Percentiles rank a stretch among this genome's conserved stretches.
Conservation (phyloP, 2,113 vertebrate genomes). For the Podilymbus podiceps region DNA sequence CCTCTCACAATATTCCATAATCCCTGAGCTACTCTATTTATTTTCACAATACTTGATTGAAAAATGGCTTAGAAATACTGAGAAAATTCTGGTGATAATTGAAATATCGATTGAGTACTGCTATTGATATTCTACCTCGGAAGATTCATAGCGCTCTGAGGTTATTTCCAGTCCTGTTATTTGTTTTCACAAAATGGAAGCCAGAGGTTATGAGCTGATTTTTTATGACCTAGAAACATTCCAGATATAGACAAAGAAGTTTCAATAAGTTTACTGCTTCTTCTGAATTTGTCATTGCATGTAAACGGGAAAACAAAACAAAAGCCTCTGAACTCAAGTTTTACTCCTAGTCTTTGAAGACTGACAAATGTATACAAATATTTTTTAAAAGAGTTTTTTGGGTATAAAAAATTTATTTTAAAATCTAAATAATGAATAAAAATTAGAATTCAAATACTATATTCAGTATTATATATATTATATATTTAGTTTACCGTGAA, state of each 20-base stretch:
- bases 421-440: background rate
- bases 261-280: background rate
- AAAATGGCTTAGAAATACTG: conserved; percentile 57
- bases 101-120: conserved; percentile 53
- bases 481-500: background rate
- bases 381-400: background rate
- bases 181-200: conserved; percentile 66
- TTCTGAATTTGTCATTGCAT: background rate
- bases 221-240: conserved; percentile 38
- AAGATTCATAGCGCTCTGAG: conserved; percentile 29
- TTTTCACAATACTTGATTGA: conserved; percentile 56
- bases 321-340: background rate
- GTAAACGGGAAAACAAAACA: background rate
- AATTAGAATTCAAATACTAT: background rate
- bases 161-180: conserved; percentile 45
- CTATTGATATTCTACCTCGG: conserved; percentile 48
- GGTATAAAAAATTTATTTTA: background rate
- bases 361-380: background rate
- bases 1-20: background rate
- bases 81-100: conserved; percentile 63
- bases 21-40: conserved; percentile 33
- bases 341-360: background rate
- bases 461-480: too few relatives aligned
- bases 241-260: background rate
- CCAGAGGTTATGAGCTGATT: conserved; percentile 56